Evolutionary conservation across 1,140 invertebrate genomes (phyloP).

Genomic region (Coboldia fuscipes): DNA sequence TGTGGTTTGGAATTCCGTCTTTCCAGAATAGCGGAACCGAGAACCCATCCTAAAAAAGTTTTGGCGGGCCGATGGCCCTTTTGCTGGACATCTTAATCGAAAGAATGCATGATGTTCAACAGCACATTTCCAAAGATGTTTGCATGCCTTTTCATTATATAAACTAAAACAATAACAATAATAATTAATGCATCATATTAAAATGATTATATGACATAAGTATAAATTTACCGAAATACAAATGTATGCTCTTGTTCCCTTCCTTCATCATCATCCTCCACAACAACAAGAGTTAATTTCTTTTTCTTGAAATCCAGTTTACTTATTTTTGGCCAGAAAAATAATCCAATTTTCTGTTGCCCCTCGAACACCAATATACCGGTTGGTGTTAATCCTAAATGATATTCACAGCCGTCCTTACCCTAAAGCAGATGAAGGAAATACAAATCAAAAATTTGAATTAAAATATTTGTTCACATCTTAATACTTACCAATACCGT

Average conservation of each 20-base stretch:
- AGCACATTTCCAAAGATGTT: conserved; percentile 99
- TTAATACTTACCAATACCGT: conserved; percentile 44
- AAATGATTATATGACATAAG: conserved; percentile 1
- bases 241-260: conserved; percentile 85
- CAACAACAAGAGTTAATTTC: conserved; percentile 82
- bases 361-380: conserved; percentile 94
- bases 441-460: background rate
- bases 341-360: conserved; percentile 86
- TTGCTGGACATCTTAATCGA: conserved; percentile 72
- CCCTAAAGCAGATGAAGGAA: conserved; percentile 23
- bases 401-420: conserved; percentile 91
- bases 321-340: conserved; percentile 95
- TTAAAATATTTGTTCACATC: background rate
- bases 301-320: conserved; percentile 91
- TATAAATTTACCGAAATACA: conserved; percentile 36
- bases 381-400: conserved; percentile 90
- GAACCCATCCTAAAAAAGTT: conserved; percentile 97
- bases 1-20: conserved; percentile 92
- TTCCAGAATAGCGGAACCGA: conserved; percentile 78
- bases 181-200: conserved; percentile 3
- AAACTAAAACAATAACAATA: conserved; percentile 31
- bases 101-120: conserved; percentile 99
- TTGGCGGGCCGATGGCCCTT: conserved; percentile 70
- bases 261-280: conserved; percentile 90
- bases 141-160: conserved; percentile 92